Base-by-base conservation (phyloP, 1,140 invertebrate genomes). In the Gryllus bimaculatus region DNA sequence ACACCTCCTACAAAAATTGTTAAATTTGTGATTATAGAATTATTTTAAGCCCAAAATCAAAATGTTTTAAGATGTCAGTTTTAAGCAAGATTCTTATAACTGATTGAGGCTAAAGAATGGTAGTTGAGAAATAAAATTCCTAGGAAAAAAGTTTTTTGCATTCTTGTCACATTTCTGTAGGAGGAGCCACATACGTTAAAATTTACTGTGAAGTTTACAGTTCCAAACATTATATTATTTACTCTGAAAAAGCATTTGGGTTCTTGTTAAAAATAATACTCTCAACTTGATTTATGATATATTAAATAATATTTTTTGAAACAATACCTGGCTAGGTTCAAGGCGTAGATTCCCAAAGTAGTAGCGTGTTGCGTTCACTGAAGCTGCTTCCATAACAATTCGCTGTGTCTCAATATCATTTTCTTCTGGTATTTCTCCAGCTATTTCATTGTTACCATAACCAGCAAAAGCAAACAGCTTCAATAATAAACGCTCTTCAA, bases 291-390 rank as follows among this genome's bases (percentile, higher is more conserved):
- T 18, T 20, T 74, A n/a, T 20, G 18, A 75, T 21, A 8, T 26
- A 47, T 21, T 13, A 39, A 66, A 66, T 66, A 66, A 13, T 7
- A 18, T 66, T 39, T 39, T 39, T 39, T 39, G 26, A 73, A 48
- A 74, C 82, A 81, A 82, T 81, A 91, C 89, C 83, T 92, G 91
- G 84, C 91, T 93, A 1, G 94, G 90, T 47, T 92, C 90, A 48
- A 98, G 88, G 85, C 94, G 93, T 74, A 99, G 87, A 15, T 91
- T 90, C 48, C 93, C 95, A 87, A 98, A 98, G 86, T 98, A 98
- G 86, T 96, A 98, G 82, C 94, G 85, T 80, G 91, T 93, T 47
- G 93, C 91, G 85, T 95, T 92, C 15, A 93, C 90, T 13, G 94
- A 92, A 13, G 94, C 92, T 0, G 93, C 91, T 84, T 94, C 92